phyloP scores from a whole-genome alignment of 1,140 invertebrate species.

The Magallana angulata region DNA sequence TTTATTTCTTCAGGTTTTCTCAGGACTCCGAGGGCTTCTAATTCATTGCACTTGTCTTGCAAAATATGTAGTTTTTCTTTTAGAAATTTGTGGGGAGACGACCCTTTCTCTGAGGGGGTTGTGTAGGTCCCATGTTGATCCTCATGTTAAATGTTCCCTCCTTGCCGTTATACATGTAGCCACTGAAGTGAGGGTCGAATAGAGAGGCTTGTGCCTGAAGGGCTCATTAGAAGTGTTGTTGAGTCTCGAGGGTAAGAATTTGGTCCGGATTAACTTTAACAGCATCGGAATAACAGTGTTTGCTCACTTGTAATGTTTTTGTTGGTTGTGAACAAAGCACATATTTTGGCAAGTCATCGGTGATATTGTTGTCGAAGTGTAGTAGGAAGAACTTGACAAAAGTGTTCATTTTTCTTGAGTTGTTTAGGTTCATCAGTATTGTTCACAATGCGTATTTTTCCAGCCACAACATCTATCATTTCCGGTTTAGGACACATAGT shows the following conservation, averaged over 20 bases:
- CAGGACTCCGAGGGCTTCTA: background rate
- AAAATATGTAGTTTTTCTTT: slow-evolving; percentile 38
- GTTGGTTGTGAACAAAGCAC: too few species aligned
- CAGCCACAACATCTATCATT: background rate
- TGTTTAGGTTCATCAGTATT: background rate
- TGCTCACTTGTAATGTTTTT: too few species aligned
- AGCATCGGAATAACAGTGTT: too few species aligned
- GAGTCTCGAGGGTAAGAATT: background rate
- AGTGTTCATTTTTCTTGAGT: too few species aligned
- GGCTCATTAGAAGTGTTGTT: background rate
- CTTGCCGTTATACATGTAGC: slow-evolving; percentile 49
- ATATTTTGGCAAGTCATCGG: too few species aligned
- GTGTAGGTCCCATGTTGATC: slow-evolving; percentile 56
- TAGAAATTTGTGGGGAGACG: slow-evolving; percentile 55
- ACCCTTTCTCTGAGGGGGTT: slow-evolving; percentile 56
- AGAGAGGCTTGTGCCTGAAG: slow-evolving; percentile 20
- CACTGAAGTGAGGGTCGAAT: slow-evolving; percentile 32
- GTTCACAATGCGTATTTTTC: slow-evolving; percentile 32
- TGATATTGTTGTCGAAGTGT: background rate
- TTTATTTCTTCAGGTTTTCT: background rate
- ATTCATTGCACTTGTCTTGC: slow-evolving; percentile 52
- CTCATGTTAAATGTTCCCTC: slow-evolving; percentile 13
- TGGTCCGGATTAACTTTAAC: background rate
- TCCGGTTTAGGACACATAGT: background rate
- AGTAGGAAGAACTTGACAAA: background rate